Evolutionary conservation across 2,113 vertebrate genomes (phyloP).

Genomic region (Lamprologus ornatipinnis): DNA sequence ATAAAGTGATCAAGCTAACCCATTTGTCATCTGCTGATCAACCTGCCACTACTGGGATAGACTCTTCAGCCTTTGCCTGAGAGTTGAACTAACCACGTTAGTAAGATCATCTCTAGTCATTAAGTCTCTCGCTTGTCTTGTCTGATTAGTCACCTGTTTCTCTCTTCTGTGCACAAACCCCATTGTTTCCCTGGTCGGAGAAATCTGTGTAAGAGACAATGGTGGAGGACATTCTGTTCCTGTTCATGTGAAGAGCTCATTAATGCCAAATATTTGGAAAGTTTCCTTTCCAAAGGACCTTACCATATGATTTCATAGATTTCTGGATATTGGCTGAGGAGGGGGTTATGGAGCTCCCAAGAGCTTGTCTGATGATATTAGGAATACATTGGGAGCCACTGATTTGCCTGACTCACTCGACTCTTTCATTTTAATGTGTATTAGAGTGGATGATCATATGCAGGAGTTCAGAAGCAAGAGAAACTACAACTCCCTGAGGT

Average conservation of each 20-base stretch:
- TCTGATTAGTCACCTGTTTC: not conserved
- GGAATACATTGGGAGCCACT: not conserved
- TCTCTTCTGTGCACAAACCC: not conserved
- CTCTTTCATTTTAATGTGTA: not conserved
- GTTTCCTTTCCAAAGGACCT: not conserved
- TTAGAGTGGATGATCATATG: not conserved
- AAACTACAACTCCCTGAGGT: not conserved
- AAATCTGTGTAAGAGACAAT: not conserved
- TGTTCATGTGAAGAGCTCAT: not conserved
- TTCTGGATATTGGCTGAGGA: not conserved
- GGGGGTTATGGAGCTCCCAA: not conserved
- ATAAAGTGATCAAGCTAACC: not conserved
- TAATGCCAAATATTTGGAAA: not conserved
- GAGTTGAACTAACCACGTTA: not conserved
- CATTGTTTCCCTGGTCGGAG: not conserved
- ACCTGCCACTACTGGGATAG: not conserved
- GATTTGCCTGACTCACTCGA: not conserved
- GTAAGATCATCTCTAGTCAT: not conserved
- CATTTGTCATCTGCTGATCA: not conserved
- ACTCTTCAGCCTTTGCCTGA: not conserved
- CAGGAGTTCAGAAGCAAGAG: not conserved
- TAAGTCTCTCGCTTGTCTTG: not conserved
- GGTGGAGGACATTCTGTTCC: not conserved
- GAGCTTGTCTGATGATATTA: not conserved
- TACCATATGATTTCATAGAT: not conserved